Evolutionary conservation across 2,797 vertebrate genomes (phyloP).

Genomic region (Anguilla anguilla): DNA sequence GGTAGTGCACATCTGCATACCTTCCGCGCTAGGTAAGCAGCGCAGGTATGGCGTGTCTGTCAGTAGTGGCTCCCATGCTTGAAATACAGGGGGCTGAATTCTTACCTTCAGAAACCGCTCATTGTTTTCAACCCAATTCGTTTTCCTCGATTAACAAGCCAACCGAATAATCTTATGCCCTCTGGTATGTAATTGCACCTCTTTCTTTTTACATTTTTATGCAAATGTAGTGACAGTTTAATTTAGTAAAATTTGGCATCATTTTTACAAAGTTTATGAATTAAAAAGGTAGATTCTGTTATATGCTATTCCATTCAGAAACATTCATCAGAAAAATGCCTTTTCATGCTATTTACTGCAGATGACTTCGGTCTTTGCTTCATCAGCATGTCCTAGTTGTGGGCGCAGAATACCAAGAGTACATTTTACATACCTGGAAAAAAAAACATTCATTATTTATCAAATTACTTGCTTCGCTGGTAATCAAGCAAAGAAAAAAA

Average conservation of each 20-base stretch:
- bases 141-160: neutral
- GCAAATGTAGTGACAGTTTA: neutral
- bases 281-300: neutral
- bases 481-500: neutral
- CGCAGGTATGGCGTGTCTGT: neutral
- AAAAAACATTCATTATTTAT: neutral
- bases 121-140: neutral
- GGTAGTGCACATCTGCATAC: slow-evolving; percentile 59
- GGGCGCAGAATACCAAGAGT: neutral
- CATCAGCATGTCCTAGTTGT: neutral
- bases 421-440: neutral
- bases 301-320: neutral
- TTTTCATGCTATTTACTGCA: neutral
- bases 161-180: neutral
- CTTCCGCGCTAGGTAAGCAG: slow-evolving; percentile 48
- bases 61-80: slow-evolving; percentile 1
- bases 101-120: neutral
- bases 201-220: neutral
- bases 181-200: neutral
- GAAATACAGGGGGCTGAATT: slow-evolving; percentile 14
- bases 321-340: neutral
- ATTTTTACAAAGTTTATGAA: neutral
- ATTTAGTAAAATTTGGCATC: neutral
- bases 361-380: neutral
- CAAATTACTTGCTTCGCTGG: slow-evolving; percentile 2